These are phyloP conservation scores for Xiphorhynchus erythropygius DNA, from an alignment of 2,797 vertebrate genomes.

Conservation along the genomic window DNA sequence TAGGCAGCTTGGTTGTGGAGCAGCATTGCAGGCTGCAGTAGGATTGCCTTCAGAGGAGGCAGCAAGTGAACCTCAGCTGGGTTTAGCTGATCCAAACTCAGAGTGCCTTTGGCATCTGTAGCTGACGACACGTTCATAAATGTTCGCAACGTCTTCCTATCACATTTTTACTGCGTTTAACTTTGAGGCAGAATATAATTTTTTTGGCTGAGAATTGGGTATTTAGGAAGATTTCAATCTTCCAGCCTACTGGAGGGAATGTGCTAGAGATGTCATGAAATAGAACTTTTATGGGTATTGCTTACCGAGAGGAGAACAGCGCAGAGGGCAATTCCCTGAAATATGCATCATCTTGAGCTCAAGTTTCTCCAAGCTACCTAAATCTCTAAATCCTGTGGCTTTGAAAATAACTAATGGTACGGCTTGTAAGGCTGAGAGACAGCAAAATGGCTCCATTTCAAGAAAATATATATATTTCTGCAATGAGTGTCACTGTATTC, in stretches of 20 bases:
- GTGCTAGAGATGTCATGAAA: neutral
- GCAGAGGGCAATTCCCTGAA: neutral
- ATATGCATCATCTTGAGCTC: neutral
- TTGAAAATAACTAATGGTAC: conserved; percentile 29
- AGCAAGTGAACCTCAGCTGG: neutral
- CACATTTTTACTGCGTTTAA: neutral
- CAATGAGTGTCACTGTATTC: neutral
- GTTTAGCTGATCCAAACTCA: neutral
- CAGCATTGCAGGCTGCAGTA: neutral
- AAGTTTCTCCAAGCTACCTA: neutral
- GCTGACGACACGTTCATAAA: neutral
- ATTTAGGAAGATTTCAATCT: conserved; percentile 27
- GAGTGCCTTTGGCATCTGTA: neutral
- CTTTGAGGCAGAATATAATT: neutral
- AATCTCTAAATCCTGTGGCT: neutral
- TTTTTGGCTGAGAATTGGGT: neutral
- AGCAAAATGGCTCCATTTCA: conserved; percentile 20
- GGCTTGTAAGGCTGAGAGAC: conserved; percentile 1
- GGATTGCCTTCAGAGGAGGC: neutral
- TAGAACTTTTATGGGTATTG: neutral
- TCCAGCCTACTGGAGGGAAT: neutral
- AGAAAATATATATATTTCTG: neutral
- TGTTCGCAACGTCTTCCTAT: neutral
- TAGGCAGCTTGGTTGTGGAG: neutral
- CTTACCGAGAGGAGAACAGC: neutral